These are phyloP conservation scores for Hemichromis elongatus DNA, from an alignment of 2,113 vertebrate species.

Conservation along the genomic window DNA sequence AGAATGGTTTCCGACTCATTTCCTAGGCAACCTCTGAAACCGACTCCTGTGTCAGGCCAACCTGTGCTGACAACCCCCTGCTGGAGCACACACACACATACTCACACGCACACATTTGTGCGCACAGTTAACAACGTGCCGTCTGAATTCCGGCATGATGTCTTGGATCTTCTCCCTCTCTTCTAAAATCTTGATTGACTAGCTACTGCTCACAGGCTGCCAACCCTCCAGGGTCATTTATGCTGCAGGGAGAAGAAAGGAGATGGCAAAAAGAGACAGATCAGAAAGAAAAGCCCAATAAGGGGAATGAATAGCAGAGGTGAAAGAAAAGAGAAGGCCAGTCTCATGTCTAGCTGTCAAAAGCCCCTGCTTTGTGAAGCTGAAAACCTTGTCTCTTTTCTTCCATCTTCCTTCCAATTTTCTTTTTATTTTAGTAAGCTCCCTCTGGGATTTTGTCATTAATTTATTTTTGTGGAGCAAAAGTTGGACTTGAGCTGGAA, in stretches of 20 bases:
- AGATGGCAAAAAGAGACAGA: slow-evolving; percentile 12
- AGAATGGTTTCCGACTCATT: slow-evolving; percentile 57
- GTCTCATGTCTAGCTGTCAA: slow-evolving; percentile 41
- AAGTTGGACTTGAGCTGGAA: slow-evolving; percentile 1
- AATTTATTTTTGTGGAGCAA: slow-evolving; percentile 17
- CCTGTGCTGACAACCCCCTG: slow-evolving; percentile 60
- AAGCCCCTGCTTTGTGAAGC: slow-evolving; percentile 9
- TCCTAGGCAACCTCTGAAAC: slow-evolving; percentile 60
- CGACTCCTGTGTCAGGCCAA: slow-evolving; percentile 51
- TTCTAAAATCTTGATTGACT: slow-evolving; percentile 58
- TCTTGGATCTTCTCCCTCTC: slow-evolving; percentile 41
- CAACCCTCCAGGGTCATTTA: slow-evolving; percentile 56
- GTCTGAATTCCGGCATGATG: slow-evolving; percentile 19
- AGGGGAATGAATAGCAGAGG: slow-evolving; percentile 29
- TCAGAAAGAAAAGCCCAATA: slow-evolving; percentile 42
- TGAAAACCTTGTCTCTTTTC: background rate
- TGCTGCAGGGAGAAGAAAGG: background rate
- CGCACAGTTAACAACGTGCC: background rate
- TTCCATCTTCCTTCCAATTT: background rate
- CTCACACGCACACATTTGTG: background rate
- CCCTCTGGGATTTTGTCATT: slow-evolving; percentile 33
- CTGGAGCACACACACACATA: background rate
- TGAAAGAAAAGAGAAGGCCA: slow-evolving; percentile 33
- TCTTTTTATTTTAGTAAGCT: slow-evolving; percentile 1
- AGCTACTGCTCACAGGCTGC: slow-evolving; percentile 40